Percentiles rank a stretch among this genome's conserved stretches.
These are phyloP conservation scores for Menura novaehollandiae DNA, from an alignment of 2,113 vertebrate species.

Conservation along the genomic window DNA sequence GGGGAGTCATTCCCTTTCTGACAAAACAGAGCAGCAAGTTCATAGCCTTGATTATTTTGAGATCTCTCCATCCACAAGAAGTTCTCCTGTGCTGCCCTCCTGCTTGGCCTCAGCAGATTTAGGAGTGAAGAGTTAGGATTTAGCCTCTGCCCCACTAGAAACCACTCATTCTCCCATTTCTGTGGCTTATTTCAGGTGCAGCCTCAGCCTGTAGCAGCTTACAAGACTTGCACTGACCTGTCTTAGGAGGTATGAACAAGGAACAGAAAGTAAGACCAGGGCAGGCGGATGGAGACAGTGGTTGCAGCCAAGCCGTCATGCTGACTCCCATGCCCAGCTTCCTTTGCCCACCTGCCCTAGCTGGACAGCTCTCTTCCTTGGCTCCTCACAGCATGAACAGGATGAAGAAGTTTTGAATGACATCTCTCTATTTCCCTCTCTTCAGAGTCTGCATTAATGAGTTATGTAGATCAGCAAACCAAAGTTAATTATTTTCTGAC, in stretches of 20 bases:
- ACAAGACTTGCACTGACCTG: background rate
- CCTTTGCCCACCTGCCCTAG: background rate
- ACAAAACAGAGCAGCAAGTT: background rate
- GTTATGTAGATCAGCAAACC: constrained; percentile 25
- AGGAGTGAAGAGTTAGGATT: background rate
- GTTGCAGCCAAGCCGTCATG: background rate
- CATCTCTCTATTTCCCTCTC: background rate
- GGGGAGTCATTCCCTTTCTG: background rate
- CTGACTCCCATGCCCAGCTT: background rate
- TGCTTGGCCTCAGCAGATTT: background rate
- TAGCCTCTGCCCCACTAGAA: background rate
- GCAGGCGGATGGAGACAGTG: background rate
- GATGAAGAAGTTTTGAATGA: background rate
- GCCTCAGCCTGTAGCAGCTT: background rate
- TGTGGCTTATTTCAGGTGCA: background rate
- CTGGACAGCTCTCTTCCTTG: background rate
- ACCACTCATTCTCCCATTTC: background rate
- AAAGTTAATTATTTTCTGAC: constrained; percentile 36
- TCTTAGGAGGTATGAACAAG: background rate
- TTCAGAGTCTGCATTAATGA: constrained; percentile 12
- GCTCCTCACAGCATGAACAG: background rate
- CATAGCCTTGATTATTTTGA: background rate
- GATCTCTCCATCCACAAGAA: background rate
- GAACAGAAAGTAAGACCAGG: background rate
- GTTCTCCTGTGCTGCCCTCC: background rate